Base-by-base conservation (phyloP, 2,888 invertebrate genomes). In the Plagodis pulveraria region DNA sequence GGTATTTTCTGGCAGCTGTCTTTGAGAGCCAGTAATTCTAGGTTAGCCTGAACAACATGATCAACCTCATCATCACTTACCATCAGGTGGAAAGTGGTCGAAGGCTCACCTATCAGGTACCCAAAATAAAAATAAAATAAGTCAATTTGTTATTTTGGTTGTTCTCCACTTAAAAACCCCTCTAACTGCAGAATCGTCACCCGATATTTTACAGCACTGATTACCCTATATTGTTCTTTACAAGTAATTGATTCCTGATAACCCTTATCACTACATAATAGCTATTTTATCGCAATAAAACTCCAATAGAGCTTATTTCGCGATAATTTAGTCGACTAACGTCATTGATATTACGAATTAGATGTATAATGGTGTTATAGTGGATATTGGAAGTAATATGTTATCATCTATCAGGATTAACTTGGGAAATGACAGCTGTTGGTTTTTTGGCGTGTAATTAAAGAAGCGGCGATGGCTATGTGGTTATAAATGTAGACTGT, bases 221-320 rank as follows among this genome's bases (percentile, higher is more conserved):
- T 52, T 58, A 52, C 1, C 12, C 40, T 6, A 8, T 35, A 44
- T 32, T 41, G 48, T 38, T 22, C 12, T 54, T 49, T 50, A 42
- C 51, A 34, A 53, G 46, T 56, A 65, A 67, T 64, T 63, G 60
- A 55, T 59, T 50, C 42, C 10, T 35, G 45, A 53, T 63, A 63
- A 5, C 58, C 38, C 53, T 53, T 65, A 67, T 67, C 67, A 44
- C n/a, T 35, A 56, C 44, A 48, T 57, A 59, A 63, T 63, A 46
- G 56, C 56, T 56, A 40, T 58, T 53, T 65, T 67, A 67, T 67
- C 65, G 50, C 35, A 41, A 50, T 57, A 45, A 49, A 60, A 55
- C 50, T 54, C 53, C 60, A 68, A 65, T 68, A 65, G 63, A 64
- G 63, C 62, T 65, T 62, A 49, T 65, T 68, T 68, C 48, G 58